Base-by-base conservation (phyloP, 2,888 invertebrate species). In the Chesias legatella region DNA sequence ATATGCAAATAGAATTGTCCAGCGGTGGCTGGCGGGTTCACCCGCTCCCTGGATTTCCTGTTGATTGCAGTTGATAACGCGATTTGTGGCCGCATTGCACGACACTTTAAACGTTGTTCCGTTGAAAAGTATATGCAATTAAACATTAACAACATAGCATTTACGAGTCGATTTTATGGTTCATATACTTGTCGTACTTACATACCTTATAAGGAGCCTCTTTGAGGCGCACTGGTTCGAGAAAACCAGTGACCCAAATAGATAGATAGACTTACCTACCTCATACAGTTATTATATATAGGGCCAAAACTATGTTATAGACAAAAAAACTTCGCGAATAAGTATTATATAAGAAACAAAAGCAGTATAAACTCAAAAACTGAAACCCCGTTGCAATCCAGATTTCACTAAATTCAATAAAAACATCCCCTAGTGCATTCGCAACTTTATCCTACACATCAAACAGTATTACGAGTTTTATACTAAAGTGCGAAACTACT, bases 1-100 rank as follows among this genome's bases (percentile, higher is more conserved):
- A 71, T 77, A 79, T 79, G 78, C 69, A 78, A 79, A 79, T 79
- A 66, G 66, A 72, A 73, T 70, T 53, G 75, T 44, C 45, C 45
- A 45, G 45, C 40, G 26, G 45, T 45, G 26, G 36, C 43, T 45
- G 26, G 36, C 43, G 42, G 39, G 47, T 43, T 43, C 39, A 35
- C 59, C 56, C 56, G 58, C 50, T 53, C 63, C 59, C 53, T 46
- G 52, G 61, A 56, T 63, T 66, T 65, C 60, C 69, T 67, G 67
- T 60, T 61, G 69, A 71, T 72, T 59, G 58, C 55, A 33, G 40
- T 56, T 62, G 78, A 79, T 79, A 78, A 62, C 70, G 54, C 53
- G 60, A 58, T 73, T 78, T 72, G 73, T 73, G 71, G 68, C 56
- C 53, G 43, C 51, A 44, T 36, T 42, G 51, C 63, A 63, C 59